These are phyloP conservation scores for Zaprionus africanus DNA, from an alignment of 1,140 invertebrate genomes.

Conservation along the genomic window DNA sequence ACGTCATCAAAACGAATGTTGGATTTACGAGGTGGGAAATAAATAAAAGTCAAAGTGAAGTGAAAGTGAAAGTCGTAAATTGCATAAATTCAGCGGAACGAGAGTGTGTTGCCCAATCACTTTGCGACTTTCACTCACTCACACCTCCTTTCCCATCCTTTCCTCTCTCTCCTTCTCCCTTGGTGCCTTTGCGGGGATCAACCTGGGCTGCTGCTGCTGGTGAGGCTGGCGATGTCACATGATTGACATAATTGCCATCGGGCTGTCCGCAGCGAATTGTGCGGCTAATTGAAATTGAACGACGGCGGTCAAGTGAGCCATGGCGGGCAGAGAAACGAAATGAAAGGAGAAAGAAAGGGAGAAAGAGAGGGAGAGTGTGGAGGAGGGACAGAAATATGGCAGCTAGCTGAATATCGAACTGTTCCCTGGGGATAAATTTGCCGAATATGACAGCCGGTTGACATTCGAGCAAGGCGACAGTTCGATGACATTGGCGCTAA, in stretches of 20 bases:
- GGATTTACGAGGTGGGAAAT: conserved; percentile 30
- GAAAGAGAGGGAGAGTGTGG: background rate
- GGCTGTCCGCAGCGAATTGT: conserved; percentile 31
- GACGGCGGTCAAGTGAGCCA: conserved; percentile 63
- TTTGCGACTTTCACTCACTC: background rate
- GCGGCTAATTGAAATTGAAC: conserved; percentile 45
- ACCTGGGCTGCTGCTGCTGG: background rate
- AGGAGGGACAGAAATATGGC: background rate
- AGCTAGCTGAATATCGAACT: background rate
- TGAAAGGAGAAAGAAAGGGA: background rate
- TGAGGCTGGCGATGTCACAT: conserved; percentile 29
- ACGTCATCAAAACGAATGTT: conserved; percentile 14
- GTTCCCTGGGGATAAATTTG: background rate
- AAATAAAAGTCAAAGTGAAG: conserved; percentile 21
- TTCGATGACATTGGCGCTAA: conserved; percentile 12
- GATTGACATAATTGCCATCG: conserved; percentile 41
- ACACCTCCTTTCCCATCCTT: too few species aligned
- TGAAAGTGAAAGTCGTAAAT: conserved; percentile 18
- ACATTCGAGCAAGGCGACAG: conserved; percentile 4
- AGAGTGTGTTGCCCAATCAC: background rate
- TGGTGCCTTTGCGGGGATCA: background rate
- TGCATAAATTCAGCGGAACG: conserved; percentile 13
- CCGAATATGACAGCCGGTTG: conserved; percentile 3
- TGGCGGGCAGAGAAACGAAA: background rate
- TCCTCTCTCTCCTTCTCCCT: background rate